Evolutionary conservation across 2,113 vertebrate genomes (phyloP).

Genomic region (Sturnira hondurensis): DNA sequence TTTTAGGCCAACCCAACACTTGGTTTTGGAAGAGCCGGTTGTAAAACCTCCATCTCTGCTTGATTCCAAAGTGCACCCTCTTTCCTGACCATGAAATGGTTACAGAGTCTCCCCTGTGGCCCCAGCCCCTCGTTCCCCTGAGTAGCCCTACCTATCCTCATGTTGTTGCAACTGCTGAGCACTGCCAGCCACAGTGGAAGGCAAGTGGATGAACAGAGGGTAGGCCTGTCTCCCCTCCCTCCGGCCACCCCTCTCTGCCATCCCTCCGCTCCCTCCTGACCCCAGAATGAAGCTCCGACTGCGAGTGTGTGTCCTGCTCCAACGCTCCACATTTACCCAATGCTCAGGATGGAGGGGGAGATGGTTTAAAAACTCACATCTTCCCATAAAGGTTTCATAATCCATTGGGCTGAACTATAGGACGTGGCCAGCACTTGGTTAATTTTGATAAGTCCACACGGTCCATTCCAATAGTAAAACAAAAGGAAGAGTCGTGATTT

Average conservation of each 20-base stretch:
- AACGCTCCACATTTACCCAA: not conserved
- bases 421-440: not conserved
- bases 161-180: rapidly evolving
- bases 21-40: not conserved
- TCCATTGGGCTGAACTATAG: not conserved
- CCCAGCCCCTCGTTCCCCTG: rapidly evolving
- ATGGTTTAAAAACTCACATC: not conserved
- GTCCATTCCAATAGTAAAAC: not conserved
- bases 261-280: not conserved
- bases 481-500: rapidly evolving
- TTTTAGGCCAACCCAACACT: too few relatives aligned
- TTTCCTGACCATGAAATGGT: rapidly evolving
- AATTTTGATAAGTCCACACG: not conserved
- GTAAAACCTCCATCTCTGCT: not conserved
- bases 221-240: rapidly evolving
- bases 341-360: not conserved
- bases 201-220: rapidly evolving
- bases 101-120: not conserved
- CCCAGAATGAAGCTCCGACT: rapidly evolving
- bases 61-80: rapidly evolving
- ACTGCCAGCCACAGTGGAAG: not conserved
- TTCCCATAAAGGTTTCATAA: not conserved
- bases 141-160: rapidly evolving
- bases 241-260: not conserved
- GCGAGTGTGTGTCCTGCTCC: not conserved